Evolutionary conservation across 2,888 invertebrate species (phyloP).

Genomic region (Tachina fera): DNA sequence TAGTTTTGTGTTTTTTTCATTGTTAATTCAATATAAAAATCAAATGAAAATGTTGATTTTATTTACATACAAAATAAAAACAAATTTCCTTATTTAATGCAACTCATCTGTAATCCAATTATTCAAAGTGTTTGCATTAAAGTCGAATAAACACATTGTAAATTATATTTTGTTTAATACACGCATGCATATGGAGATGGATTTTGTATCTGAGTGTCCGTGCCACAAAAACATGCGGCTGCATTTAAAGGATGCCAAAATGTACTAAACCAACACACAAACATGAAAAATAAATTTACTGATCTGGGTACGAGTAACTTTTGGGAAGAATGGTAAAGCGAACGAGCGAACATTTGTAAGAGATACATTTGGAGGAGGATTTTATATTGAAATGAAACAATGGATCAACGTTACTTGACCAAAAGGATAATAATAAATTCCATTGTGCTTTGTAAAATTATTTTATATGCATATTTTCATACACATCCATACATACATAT

Average conservation of each 20-base stretch:
- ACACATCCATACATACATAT: no score
- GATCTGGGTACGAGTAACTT: conserved; percentile 32
- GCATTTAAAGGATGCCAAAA: conserved; percentile 48
- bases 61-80: no score
- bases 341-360: not conserved
- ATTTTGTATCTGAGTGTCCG: not conserved
- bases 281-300: conserved; percentile 63
- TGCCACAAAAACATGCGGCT: conserved; percentile 51
- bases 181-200: not conserved
- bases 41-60: no score
- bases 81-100: no score
- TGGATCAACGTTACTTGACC: conserved; percentile 5
- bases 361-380: conserved; percentile 9
- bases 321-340: not conserved
- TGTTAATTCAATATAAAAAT: no score
- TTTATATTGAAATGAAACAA: conserved; percentile 27
- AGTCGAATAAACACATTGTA: conserved; percentile 10
- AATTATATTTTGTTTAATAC: conserved; percentile 20
- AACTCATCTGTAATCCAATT: no score
- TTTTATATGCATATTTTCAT: not conserved
- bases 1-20: no score
- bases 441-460: conserved; percentile 28
- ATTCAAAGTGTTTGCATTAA: no score
- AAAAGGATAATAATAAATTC: conserved; percentile 23
- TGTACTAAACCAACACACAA: conserved; percentile 37